Base-by-base conservation (phyloP, 2,888 invertebrate species). In the Pediacus dermestoides region DNA sequence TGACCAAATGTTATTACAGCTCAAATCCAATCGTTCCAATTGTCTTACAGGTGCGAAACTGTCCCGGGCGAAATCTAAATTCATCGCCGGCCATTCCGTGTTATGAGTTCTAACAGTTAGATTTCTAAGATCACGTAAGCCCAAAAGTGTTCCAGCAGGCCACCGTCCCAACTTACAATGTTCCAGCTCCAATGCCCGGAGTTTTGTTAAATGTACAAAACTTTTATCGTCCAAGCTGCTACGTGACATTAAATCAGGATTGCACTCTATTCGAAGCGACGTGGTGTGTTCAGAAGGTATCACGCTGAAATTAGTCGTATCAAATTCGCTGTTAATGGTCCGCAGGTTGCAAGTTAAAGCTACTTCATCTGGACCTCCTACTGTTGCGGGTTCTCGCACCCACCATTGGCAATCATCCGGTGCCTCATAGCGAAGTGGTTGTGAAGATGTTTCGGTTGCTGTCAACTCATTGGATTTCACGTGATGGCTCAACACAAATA, bases 1-100 rank as follows among this genome's bases (percentile, higher is more conserved):
- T 36, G 87, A 85, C 88, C 88, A 89, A 63, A 91, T 88, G 67
- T 90, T 90, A 68, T 91, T 90, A 61, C 82, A 82, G 63, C 88
- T 89, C 50, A 92, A 73, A 66, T 92, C 91, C 48, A 91, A 75
- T 54, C 85, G 77, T 69, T 90, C 90, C 55, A 91, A 74, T 65
- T 88, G 85, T 45, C 82, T 77, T 40, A 85, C 82, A 42, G 81
- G 80, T 42, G 79, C 74, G 68, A 90, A 89, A 57, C 87, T 85
- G 50, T 85, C 83, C 21, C 79, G 74, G 56, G 86, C 83, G 58
- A 91, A 78, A 68, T 90, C 88, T 63, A 92, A 76, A 60, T 84
- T 88, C 73, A 88, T 80, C 33, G 85, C 83, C 9, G 87, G 84
- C 86, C 88, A 88, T 58, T 85, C 81, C 31, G 83, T 83, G 67